Evolutionary conservation across 1,140 invertebrate genomes (phyloP).

Genomic region (Aleiodes sp.): DNA sequence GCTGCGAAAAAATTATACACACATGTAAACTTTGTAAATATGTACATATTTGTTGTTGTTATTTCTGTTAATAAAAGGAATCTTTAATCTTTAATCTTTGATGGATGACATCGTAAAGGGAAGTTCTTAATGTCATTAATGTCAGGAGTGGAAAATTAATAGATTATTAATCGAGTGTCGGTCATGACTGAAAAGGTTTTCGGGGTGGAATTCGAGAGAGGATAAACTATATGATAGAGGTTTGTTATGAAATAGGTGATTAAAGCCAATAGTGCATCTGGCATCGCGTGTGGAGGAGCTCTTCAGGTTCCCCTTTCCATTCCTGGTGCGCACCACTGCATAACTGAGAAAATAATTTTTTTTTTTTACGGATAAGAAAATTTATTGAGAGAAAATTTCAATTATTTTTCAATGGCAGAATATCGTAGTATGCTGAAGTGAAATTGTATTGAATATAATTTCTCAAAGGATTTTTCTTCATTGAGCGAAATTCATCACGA

Average conservation of each 20-base stretch:
- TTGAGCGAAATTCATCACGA: too few species aligned
- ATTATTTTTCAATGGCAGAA: neutral
- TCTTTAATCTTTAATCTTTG: too few species aligned
- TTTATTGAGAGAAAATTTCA: neutral
- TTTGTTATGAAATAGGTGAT: too few species aligned
- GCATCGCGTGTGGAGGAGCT: neutral
- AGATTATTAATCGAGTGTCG: neutral
- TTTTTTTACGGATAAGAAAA: neutral
- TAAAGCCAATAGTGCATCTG: neutral
- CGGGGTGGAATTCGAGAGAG: neutral
- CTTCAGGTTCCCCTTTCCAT: neutral
- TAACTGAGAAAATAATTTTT: neutral
- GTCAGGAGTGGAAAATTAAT: neutral
- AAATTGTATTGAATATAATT: neutral
- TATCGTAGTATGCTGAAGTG: neutral
- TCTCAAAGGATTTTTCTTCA: neutral
- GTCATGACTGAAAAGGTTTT: neutral
- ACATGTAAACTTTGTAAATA: too few species aligned
- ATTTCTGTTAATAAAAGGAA: too few species aligned
- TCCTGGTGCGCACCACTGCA: neutral
- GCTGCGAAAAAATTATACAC: too few species aligned
- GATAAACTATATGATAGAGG: too few species aligned
- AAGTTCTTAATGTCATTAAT: neutral
- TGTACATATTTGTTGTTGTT: too few species aligned
- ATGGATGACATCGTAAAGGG: neutral